Percentiles rank a stretch among this genome's conserved stretches.
Conservation (phyloP, 2,113 vertebrate genomes). For the Sceloporus tristichus region DNA sequence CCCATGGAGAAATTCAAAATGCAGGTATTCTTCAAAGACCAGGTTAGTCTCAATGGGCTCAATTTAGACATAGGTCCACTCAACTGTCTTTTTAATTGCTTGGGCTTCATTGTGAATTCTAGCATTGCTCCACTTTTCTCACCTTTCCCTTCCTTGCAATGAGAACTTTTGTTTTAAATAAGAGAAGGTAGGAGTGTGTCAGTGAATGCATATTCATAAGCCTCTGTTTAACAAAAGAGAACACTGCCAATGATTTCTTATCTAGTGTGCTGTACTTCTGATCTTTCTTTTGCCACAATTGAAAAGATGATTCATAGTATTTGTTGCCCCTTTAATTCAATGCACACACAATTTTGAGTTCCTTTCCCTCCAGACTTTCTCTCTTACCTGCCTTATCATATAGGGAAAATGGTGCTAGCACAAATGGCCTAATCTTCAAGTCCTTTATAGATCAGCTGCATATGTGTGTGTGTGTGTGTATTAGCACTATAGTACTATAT, state of each 20-base stretch:
- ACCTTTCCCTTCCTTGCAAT: constrained; percentile 34
- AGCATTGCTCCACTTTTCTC: constrained; percentile 33
- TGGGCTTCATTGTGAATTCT: constrained; percentile 44
- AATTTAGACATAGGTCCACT: constrained; percentile 35
- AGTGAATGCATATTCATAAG: constrained; percentile 1
- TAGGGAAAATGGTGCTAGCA: too few species aligned
- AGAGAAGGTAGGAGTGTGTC: fast-evolving
- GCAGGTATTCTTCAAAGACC: neutral
- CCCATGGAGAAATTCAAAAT: constrained; percentile 28
- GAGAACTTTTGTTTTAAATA: constrained; percentile 41
- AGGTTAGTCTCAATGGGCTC: constrained; percentile 35
- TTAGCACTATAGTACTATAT: too few species aligned
- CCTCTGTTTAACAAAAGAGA: constrained; percentile 6
- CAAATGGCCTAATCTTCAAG: neutral
- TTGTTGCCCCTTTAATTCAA: neutral
- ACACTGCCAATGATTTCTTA: constrained; percentile 4
- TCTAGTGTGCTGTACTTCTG: neutral
- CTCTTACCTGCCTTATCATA: neutral
- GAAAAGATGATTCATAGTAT: neutral
- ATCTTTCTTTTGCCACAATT: neutral
- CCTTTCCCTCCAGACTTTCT: neutral
- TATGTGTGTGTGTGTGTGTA: neutral
- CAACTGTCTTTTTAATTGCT: constrained; percentile 36
- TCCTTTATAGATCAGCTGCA: neutral
- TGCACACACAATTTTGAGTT: neutral